phyloP scores from a whole-genome alignment of 1,140 invertebrate genomes.

The Ptiloglossa arizonensis region DNA sequence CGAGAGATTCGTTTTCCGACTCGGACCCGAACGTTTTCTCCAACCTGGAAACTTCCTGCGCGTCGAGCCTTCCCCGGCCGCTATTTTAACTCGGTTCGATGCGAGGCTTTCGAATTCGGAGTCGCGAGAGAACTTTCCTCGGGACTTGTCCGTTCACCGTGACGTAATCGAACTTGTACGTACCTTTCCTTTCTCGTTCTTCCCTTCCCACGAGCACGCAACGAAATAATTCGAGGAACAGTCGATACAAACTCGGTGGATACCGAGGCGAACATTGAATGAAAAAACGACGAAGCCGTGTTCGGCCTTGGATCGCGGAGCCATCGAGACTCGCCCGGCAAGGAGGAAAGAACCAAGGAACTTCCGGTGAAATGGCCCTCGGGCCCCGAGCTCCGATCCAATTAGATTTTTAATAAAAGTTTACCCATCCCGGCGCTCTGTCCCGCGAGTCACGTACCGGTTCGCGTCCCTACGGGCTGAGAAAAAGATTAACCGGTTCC shows the following conservation, averaged over 20 bases:
- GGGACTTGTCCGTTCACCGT: no score
- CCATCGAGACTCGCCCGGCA: background rate
- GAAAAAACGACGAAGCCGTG: background rate
- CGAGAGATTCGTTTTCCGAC: no score
- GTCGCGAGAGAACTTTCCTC: no score
- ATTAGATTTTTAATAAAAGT: constrained; percentile 75
- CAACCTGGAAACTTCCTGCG: no score
- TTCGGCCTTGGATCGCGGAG: constrained; percentile 1
- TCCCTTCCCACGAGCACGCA: no score
- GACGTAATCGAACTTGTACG: no score
- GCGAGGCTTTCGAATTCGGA: no score
- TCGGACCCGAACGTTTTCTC: no score
- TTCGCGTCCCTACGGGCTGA: constrained; percentile 54
- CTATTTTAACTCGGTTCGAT: no score
- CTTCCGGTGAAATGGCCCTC: constrained; percentile 48
- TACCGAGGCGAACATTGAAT: background rate
- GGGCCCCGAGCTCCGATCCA: constrained; percentile 66
- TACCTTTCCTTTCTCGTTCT: no score
- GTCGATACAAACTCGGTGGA: background rate
- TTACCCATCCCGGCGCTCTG: constrained; percentile 61
- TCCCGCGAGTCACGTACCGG: constrained; percentile 59
- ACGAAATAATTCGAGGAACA: background rate
- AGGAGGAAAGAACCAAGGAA: constrained; percentile 24
- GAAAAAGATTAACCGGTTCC: constrained; percentile 65
- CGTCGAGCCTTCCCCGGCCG: no score